Conservation (phyloP, 1,140 invertebrate species). For the Acromyrmex heyeri region DNA sequence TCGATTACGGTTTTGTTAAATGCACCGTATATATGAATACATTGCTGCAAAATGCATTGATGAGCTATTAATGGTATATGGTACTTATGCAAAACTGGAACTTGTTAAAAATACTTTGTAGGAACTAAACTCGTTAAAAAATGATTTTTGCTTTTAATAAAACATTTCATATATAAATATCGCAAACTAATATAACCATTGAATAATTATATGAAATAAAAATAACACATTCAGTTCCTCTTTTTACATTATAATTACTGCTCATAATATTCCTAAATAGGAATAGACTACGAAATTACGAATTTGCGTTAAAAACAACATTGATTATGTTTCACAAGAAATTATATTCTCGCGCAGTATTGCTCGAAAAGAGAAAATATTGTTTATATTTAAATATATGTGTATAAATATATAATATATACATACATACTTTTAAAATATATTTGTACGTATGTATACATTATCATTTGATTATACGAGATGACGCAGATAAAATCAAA, state of each 20-base stretch:
- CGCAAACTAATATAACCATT: conserved; percentile 74
- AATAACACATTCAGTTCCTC: conserved; percentile 78
- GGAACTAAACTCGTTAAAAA: conserved; percentile 79
- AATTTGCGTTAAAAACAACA: conserved; percentile 76
- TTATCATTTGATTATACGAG: conserved; percentile 73
- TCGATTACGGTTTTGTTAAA: conserved; percentile 49
- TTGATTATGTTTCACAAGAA: conserved; percentile 71
- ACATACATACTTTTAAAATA: conserved; percentile 61
- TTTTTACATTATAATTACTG: conserved; percentile 76
- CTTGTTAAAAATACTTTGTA: conserved; percentile 75
- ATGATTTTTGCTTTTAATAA: conserved; percentile 74
- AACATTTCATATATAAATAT: conserved; percentile 80
- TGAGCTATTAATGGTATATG: conserved; percentile 52
- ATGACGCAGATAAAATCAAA: conserved; percentile 74
- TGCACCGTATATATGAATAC: conserved; percentile 48
- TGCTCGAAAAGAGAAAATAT: conserved; percentile 33
- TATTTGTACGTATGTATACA: conserved; percentile 41
- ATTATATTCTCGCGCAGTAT: conserved; percentile 64
- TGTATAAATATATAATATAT: conserved; percentile 65
- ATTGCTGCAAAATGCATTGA: conserved; percentile 28
- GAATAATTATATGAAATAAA: conserved; percentile 79
- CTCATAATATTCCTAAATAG: conserved; percentile 66
- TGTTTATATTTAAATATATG: conserved; percentile 22
- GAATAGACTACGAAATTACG: conserved; percentile 81
- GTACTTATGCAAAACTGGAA: conserved; percentile 68